phyloP scores from a whole-genome alignment of 2,888 invertebrate genomes.

The Ctenicera cuprea region DNA sequence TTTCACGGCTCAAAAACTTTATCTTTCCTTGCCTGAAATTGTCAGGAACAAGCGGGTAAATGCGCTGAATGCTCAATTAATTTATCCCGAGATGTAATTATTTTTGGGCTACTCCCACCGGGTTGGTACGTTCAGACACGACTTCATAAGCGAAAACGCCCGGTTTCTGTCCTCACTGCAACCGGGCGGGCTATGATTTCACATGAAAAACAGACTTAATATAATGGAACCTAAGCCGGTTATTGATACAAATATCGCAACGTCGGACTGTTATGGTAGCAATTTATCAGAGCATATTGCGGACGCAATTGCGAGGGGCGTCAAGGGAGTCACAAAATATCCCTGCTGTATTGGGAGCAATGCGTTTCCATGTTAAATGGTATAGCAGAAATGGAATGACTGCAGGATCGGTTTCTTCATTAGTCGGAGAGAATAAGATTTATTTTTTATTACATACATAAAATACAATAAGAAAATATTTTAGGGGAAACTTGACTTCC shows the following conservation, averaged over 20 bases:
- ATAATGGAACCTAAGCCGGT: constrained; percentile 57
- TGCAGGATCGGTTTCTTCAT: constrained; percentile 45
- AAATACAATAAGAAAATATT: constrained; percentile 20
- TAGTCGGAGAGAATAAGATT: constrained; percentile 45
- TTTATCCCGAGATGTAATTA: constrained; percentile 38
- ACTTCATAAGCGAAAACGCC: constrained; percentile 15
- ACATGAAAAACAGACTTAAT: constrained; percentile 46
- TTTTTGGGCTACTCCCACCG: constrained; percentile 30
- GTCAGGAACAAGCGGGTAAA: constrained; percentile 33
- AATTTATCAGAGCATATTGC: constrained; percentile 59
- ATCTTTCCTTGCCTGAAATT: constrained; percentile 22
- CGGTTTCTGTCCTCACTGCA: constrained; percentile 7
- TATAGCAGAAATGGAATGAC: constrained; percentile 45
- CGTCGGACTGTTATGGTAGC: constrained; percentile 58
- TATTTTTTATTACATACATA: constrained; percentile 44
- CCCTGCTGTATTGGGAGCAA: constrained; percentile 53
- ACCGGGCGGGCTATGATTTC: constrained; percentile 32
- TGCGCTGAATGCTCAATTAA: constrained; percentile 39
- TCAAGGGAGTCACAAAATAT: constrained; percentile 59
- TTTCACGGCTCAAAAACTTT: constrained; percentile 39
- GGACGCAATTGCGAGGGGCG: constrained; percentile 59
- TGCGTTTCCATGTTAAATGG: constrained; percentile 50
- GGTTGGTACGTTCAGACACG: neutral
- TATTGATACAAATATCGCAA: constrained; percentile 62
- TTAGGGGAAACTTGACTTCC: constrained; percentile 31